Conservation (phyloP, 2,797 vertebrate genomes). For the Cottoperca gobio region DNA sequence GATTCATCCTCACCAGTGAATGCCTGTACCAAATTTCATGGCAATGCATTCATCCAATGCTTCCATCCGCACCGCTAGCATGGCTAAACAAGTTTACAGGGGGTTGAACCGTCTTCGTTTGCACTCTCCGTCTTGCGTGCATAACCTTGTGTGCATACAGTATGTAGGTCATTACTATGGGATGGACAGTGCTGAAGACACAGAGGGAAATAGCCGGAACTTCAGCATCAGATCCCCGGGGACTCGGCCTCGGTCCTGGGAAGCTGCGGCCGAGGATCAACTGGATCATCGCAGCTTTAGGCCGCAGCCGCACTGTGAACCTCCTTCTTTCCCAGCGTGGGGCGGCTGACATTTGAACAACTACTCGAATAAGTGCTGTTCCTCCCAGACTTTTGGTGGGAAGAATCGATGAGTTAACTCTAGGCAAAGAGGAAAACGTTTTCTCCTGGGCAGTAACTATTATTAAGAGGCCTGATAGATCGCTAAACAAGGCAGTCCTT, state of each 20-base stretch:
- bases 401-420: conserved; percentile 78
- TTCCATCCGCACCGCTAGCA: neutral
- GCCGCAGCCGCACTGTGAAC: conserved; percentile 69
- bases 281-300: conserved; percentile 61
- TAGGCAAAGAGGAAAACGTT: conserved; percentile 64
- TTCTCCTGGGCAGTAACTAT: conserved; percentile 75
- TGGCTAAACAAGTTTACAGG: neutral
- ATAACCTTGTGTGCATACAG: conserved; percentile 16
- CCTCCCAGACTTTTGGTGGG: conserved; percentile 81
- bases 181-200: conserved; percentile 55
- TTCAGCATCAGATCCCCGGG: conserved; percentile 66
- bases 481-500: conserved; percentile 68
- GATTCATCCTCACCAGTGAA: neutral
- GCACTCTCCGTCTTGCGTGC: neutral
- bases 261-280: conserved; percentile 77
- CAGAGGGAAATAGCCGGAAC: conserved; percentile 57
- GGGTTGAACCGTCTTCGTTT: neutral
- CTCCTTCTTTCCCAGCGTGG: conserved; percentile 73
- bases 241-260: conserved; percentile 83
- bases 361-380: conserved; percentile 56
- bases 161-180: conserved; percentile 62
- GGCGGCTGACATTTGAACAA: conserved; percentile 69
- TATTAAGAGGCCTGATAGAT: conserved; percentile 75
- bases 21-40: neutral
- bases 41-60: neutral